A percentile compares a stretch with the other conserved stretches of the same genome.
phyloP scores from a whole-genome alignment of 2,113 vertebrate genomes.

The Zosterops japonicus region DNA sequence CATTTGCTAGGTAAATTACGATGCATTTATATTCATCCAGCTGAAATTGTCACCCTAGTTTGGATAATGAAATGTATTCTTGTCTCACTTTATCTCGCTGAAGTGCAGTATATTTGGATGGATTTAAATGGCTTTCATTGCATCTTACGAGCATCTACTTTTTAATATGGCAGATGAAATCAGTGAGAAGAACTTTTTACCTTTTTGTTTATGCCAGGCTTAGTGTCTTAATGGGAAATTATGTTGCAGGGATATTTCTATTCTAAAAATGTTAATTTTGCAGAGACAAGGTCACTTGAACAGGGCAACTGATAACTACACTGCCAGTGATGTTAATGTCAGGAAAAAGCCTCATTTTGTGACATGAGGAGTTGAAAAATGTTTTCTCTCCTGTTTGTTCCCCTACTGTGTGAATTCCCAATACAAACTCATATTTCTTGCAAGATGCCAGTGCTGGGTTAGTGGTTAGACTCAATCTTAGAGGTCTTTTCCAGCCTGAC shows the following conservation, averaged over 20 bases:
- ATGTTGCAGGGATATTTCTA: neutral
- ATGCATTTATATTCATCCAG: neutral
- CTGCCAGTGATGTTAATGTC: neutral
- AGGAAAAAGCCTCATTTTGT: neutral
- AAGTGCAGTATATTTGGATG: neutral
- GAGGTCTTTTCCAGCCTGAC: neutral
- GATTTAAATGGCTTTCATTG: neutral
- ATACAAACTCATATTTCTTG: neutral
- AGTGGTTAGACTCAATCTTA: neutral
- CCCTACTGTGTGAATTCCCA: neutral
- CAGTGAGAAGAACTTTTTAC: neutral
- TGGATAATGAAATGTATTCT: neutral
- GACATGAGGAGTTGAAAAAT: neutral
- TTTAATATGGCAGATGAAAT: neutral
- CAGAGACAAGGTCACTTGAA: neutral
- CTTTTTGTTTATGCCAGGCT: neutral
- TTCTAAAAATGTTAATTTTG: neutral
- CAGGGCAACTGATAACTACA: neutral
- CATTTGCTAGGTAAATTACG: neutral
- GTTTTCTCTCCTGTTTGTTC: neutral
- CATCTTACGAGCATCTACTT: neutral
- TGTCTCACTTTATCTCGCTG: neutral
- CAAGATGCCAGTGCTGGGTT: neutral
- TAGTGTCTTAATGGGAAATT: neutral
- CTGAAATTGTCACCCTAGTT: neutral